A percentile compares a stretch with the other conserved stretches of the same genome.
Evolutionary conservation across 2,797 vertebrate species (phyloP).

Genomic region (Eulemur coronatus): DNA sequence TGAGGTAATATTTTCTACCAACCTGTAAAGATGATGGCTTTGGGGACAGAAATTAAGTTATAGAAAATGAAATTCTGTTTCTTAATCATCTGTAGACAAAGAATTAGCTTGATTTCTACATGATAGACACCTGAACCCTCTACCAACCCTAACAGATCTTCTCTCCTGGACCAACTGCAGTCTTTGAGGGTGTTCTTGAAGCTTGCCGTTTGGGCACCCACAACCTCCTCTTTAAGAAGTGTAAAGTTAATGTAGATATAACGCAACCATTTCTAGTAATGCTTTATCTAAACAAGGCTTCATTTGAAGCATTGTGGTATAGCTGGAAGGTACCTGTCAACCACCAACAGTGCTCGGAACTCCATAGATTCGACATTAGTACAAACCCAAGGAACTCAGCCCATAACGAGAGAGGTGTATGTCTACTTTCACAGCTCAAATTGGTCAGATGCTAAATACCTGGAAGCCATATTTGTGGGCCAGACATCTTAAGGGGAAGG

Average conservation of each 20-base stretch:
- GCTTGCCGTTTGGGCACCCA: neutral
- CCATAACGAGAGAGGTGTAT: neutral
- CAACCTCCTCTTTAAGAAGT: neutral
- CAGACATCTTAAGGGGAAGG: neutral
- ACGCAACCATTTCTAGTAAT: neutral
- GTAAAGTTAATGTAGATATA: neutral
- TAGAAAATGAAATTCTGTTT: neutral
- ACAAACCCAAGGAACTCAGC: neutral
- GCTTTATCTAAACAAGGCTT: neutral
- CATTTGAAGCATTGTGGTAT: neutral
- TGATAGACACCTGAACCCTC: neutral
- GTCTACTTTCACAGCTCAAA: neutral
- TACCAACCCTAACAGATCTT: neutral
- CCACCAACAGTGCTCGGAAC: neutral
- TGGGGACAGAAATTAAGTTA: neutral
- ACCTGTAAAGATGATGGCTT: neutral
- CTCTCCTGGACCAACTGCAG: neutral
- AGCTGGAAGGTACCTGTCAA: neutral
- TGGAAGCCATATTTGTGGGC: neutral
- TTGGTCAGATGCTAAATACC: neutral
- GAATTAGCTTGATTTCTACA: neutral
- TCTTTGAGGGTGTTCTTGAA: neutral
- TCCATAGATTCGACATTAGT: neutral
- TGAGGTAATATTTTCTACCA: neutral
- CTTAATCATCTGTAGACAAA: neutral